These are phyloP conservation scores for Synchiropus splendidus DNA, from an alignment of 2,113 vertebrate species.

Conservation along the genomic window DNA sequence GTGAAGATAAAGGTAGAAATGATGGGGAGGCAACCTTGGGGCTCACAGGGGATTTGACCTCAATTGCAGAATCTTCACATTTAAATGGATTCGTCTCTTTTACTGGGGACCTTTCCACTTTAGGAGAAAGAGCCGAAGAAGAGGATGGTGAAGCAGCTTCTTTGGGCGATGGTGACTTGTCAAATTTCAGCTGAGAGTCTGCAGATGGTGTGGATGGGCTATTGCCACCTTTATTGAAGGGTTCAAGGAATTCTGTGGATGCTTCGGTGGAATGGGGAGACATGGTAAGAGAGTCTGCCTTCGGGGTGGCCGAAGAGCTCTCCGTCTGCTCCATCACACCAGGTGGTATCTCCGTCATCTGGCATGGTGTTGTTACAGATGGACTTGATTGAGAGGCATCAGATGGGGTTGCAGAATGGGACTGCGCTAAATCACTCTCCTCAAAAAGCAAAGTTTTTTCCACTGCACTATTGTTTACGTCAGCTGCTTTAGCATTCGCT, in stretches of 20 bases:
- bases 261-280: slow-evolving; percentile 73
- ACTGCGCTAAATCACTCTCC: slow-evolving; percentile 72
- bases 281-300: slow-evolving; percentile 70
- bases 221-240: slow-evolving; percentile 23
- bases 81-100: slow-evolving; percentile 58
- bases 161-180: slow-evolving; percentile 41
- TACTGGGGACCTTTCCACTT: slow-evolving; percentile 27
- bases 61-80: slow-evolving; percentile 63
- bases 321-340: slow-evolving; percentile 32
- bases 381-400: slow-evolving; percentile 89
- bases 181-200: slow-evolving; percentile 22
- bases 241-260: slow-evolving; percentile 34
- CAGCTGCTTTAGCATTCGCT: slow-evolving; percentile 59
- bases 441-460: slow-evolving; percentile 74
- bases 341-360: slow-evolving; percentile 61
- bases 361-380: slow-evolving; percentile 85
- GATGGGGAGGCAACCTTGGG: slow-evolving; percentile 44
- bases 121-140: slow-evolving; percentile 21
- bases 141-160: slow-evolving; percentile 37
- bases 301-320: slow-evolving; percentile 60
- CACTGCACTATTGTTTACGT: slow-evolving; percentile 51
- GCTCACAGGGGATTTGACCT: slow-evolving; percentile 64
- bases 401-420: slow-evolving; percentile 80
- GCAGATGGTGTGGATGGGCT: slow-evolving; percentile 27
- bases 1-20: slow-evolving; percentile 38